A percentile compares a stretch with the other conserved stretches of the same genome.
Evolutionary conservation across 2,797 vertebrate genomes (phyloP).

Genomic region (Poeciliopsis gracilis): DNA sequence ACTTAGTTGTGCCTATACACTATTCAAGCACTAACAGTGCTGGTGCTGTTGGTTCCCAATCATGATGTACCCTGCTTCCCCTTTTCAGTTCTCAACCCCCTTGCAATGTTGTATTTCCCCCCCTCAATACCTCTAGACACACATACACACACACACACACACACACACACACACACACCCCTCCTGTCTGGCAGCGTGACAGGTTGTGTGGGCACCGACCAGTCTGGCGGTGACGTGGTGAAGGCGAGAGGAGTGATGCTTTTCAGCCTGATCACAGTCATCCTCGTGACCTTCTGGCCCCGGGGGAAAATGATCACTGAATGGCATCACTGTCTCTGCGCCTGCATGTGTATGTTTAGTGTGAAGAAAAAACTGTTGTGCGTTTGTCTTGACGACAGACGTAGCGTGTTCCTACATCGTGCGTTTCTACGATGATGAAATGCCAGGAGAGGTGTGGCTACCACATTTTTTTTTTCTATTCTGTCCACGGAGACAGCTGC

Average conservation of each 20-base stretch:
- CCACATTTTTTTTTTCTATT: conserved; percentile 41
- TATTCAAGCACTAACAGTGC: conserved; percentile 31
- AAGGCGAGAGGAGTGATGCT: conserved; percentile 19
- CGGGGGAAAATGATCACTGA: conserved; percentile 22
- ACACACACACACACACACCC: neutral
- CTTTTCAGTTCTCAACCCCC: neutral
- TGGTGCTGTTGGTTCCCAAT: conserved; percentile 8
- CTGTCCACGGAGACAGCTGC: conserved; percentile 53
- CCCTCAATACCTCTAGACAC: neutral
- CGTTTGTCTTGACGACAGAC: conserved; percentile 15
- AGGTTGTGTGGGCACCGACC: conserved; percentile 37
- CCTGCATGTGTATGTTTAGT: conserved; percentile 15
- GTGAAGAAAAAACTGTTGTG: neutral
- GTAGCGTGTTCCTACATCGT: conserved; percentile 2
- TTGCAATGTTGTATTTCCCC: neutral
- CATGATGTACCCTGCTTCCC: neutral
- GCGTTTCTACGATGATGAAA: conserved; percentile 23
- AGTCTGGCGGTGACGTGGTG: conserved; percentile 17
- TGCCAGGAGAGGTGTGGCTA: conserved; percentile 38
- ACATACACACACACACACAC: neutral
- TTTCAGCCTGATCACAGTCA: conserved; percentile 21
- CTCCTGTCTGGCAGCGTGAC: conserved; percentile 18
- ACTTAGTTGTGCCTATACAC: conserved; percentile 35
- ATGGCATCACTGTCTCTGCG: conserved; percentile 18
- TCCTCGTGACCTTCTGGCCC: conserved; percentile 25